phyloP scores from a whole-genome alignment of 2,113 vertebrate species.

The Craseonycteris thonglongyai region DNA sequence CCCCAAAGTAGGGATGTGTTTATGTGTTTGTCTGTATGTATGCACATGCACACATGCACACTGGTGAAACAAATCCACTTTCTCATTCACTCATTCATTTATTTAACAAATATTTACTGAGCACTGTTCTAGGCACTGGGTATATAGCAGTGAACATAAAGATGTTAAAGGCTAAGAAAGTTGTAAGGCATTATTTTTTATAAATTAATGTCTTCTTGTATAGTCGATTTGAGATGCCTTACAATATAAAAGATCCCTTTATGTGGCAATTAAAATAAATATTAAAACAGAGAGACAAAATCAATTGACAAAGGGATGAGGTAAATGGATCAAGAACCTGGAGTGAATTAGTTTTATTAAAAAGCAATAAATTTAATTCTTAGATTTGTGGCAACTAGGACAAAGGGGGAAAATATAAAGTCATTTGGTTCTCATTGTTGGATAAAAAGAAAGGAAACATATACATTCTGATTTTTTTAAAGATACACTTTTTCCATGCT shows the following conservation, averaged over 20 bases:
- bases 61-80: neutral
- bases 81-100: neutral
- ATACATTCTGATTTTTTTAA: neutral
- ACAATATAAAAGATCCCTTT: neutral
- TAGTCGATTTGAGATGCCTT: neutral
- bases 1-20: neutral
- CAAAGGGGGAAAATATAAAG: neutral
- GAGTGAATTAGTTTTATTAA: neutral
- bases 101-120: neutral
- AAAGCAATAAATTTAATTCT: neutral
- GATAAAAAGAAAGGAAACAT: neutral
- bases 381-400: neutral
- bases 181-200: neutral
- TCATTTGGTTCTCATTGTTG: neutral
- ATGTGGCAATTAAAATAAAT: neutral
- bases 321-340: neutral
- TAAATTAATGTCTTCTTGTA: neutral
- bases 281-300: constrained; percentile 19
- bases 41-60: neutral
- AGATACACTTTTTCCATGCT: neutral
- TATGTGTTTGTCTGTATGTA: neutral
- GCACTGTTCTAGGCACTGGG: neutral
- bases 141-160: neutral
- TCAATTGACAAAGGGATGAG: neutral
- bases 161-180: neutral